phyloP scores from a whole-genome alignment of 2,113 vertebrate species.

The Bujurquina vittata region DNA sequence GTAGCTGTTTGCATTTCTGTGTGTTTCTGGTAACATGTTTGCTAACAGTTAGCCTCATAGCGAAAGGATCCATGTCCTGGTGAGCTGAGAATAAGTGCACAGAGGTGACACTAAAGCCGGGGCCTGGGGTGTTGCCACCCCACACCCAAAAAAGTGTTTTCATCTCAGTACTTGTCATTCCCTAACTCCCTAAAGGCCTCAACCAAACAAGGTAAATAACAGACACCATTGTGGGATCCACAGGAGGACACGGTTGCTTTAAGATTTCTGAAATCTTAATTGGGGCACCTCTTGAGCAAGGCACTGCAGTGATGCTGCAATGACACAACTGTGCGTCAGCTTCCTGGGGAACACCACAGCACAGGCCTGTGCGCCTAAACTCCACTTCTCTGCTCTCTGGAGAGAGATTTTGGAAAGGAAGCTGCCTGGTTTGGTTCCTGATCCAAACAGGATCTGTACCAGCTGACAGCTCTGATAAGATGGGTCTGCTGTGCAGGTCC shows the following conservation, averaged over 20 bases:
- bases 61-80: background rate
- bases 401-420: background rate
- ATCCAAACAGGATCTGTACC: background rate
- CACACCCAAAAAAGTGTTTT: background rate
- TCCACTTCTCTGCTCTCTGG: too few species aligned
- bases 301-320: too few species aligned
- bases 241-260: too few species aligned
- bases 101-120: background rate
- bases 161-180: background rate
- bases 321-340: too few species aligned
- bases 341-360: too few species aligned
- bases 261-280: too few species aligned
- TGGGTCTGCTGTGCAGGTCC: background rate
- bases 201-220: too few species aligned
- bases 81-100: rapidly evolving
- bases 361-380: too few species aligned
- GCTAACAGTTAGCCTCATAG: background rate
- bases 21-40: too few species aligned
- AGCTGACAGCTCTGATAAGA: background rate
- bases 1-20: too few species aligned
- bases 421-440: background rate
- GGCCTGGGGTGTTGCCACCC: background rate
- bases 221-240: too few species aligned
- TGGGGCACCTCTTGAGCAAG: too few species aligned
- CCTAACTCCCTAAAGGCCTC: background rate